These are phyloP conservation scores for Mechanitis mazaeus DNA, from an alignment of 2,888 invertebrate species.

Conservation along the genomic window DNA sequence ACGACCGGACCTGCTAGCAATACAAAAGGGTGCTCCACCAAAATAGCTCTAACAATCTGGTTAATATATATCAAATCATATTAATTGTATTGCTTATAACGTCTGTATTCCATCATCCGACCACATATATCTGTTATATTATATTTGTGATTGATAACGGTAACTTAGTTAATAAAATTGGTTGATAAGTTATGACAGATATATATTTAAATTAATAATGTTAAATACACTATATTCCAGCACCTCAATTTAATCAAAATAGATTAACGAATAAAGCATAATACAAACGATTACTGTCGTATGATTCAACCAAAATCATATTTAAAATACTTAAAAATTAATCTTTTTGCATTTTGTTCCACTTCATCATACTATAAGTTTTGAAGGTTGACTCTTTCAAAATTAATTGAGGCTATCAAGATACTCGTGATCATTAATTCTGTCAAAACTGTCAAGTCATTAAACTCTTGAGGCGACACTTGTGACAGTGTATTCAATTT, in stretches of 20 bases:
- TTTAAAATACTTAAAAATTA: no score
- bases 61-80: neutral
- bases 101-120: neutral
- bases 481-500: neutral
- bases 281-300: no score
- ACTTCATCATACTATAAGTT: neutral
- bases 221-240: no score
- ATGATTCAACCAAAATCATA: no score
- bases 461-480: neutral
- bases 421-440: neutral
- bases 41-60: conserved; percentile 2
- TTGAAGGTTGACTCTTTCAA: neutral
- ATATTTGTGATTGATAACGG: no score
- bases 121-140: no score
- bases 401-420: conserved; percentile 1
- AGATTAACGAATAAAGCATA: no score
- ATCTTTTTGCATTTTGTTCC: neutral
- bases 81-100: neutral
- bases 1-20: neutral
- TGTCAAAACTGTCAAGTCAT: neutral
- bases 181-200: no score
- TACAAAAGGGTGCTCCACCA: conserved; percentile 3
- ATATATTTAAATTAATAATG: no score
- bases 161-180: no score
- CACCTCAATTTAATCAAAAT: no score